These are phyloP conservation scores for Drosophila tristis DNA, from an alignment of 1,140 invertebrate genomes.

Conservation along the genomic window DNA sequence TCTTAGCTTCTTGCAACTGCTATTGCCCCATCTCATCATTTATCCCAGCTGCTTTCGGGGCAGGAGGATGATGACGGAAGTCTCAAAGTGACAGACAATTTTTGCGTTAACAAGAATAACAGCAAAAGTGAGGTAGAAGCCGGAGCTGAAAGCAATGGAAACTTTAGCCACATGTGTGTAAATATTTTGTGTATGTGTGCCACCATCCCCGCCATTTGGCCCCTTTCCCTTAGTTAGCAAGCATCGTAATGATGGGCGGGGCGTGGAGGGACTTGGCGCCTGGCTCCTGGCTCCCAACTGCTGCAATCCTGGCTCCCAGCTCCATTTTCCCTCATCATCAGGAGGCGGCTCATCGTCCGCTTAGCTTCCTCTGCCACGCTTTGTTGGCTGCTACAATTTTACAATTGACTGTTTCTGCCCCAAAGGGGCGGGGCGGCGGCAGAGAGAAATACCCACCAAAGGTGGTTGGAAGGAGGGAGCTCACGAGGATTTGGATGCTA, in stretches of 20 bases:
- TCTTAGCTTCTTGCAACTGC: background rate
- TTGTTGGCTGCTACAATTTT: slow-evolving; percentile 74
- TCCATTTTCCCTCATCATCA: slow-evolving; percentile 47
- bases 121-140: slow-evolving; percentile 11
- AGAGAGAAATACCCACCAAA: background rate
- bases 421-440: background rate
- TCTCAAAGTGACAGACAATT: slow-evolving; percentile 74
- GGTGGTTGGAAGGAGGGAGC: background rate
- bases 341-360: slow-evolving; percentile 22
- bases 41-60: slow-evolving; percentile 1
- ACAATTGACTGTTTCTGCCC: slow-evolving; percentile 71
- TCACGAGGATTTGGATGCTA: background rate
- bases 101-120: slow-evolving; percentile 66
- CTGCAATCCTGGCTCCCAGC: slow-evolving; percentile 39
- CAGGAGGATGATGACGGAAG: slow-evolving; percentile 57
- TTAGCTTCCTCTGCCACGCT: slow-evolving; percentile 49
- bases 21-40: slow-evolving; percentile 21
- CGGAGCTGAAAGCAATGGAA: slow-evolving; percentile 16
- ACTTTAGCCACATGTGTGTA: slow-evolving; percentile 69
- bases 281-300: slow-evolving; percentile 18
- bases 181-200: slow-evolving; percentile 40
- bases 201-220: background rate
- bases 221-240: slow-evolving; percentile 45
- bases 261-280: slow-evolving; percentile 1
- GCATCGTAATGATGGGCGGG: slow-evolving; percentile 46